Conservation (phyloP, 2,888 invertebrate genomes). For the Liposcelis brunnea region DNA sequence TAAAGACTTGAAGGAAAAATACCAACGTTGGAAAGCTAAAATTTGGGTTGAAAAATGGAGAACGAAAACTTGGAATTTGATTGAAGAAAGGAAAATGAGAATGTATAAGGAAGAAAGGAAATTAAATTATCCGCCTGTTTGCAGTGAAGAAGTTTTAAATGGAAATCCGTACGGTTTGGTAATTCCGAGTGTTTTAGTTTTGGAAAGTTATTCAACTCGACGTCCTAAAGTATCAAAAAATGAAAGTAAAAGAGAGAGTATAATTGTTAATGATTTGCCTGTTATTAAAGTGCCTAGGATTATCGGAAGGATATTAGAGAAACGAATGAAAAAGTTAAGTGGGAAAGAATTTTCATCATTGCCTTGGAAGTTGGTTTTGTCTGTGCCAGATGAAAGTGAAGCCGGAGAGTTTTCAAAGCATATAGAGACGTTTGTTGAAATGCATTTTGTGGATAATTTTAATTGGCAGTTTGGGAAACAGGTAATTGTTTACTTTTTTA, state of each 20-base stretch:
- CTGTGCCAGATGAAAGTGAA: neutral
- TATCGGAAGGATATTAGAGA: too few relatives aligned
- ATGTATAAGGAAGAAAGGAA: neutral
- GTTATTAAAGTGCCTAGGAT: too few relatives aligned
- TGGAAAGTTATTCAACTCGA: neutral
- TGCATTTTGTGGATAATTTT: constrained; percentile 7
- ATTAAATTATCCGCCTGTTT: neutral
- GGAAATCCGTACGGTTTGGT: constrained; percentile 2
- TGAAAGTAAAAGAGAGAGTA: too few relatives aligned
- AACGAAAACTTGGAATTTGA: neutral
- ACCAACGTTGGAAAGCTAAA: neutral
- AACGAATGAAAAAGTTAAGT: too few relatives aligned
- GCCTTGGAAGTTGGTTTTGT: constrained; percentile 3
- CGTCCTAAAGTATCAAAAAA: too few relatives aligned
- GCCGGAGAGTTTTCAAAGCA: neutral
- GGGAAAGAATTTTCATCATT: neutral
- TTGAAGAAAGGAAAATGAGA: neutral
- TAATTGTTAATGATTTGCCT: too few relatives aligned
- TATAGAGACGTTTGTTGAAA: constrained; percentile 2
- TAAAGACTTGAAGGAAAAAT: neutral
- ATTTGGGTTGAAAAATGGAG: neutral
- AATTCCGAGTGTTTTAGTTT: neutral
- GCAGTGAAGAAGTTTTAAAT: neutral
- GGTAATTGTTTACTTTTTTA: neutral
- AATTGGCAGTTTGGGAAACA: constrained; percentile 2